phyloP scores from a whole-genome alignment of 2,888 invertebrate genomes.

The Nymphalis c-album region DNA sequence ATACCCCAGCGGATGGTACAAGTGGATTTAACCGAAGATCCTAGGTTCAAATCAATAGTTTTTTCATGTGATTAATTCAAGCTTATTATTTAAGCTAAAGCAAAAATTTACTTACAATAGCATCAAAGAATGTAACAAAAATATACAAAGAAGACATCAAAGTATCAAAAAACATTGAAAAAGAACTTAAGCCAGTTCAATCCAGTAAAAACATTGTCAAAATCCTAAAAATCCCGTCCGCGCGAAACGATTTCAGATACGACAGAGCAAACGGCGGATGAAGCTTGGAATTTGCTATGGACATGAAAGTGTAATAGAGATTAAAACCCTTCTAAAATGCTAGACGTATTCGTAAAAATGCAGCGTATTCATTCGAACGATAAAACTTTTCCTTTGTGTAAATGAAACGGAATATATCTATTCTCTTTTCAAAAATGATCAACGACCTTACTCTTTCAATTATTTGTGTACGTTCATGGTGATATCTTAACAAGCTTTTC shows the following conservation, averaged over 20 bases:
- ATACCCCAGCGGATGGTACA: too few relatives aligned
- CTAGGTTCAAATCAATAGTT: too few relatives aligned
- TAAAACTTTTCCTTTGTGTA: constrained; percentile 12
- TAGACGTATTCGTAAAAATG: constrained; percentile 15
- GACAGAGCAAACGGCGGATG: neutral
- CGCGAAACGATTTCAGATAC: neutral
- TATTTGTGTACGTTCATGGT: too few relatives aligned
- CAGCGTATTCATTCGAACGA: constrained; percentile 17
- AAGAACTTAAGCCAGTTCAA: neutral
- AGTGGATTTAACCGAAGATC: too few relatives aligned
- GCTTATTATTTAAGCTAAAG: too few relatives aligned
- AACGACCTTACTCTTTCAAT: too few relatives aligned
- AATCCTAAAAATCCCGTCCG: constrained; percentile 1
- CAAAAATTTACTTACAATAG: too few relatives aligned
- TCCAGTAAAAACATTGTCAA: constrained; percentile 2
- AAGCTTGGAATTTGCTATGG: constrained; percentile 25
- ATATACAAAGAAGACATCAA: neutral
- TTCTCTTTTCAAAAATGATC: too few relatives aligned
- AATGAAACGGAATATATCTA: too few relatives aligned
- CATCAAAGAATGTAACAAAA: too few relatives aligned
- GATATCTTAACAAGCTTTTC: too few relatives aligned
- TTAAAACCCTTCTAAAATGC: constrained; percentile 24
- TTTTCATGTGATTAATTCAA: too few relatives aligned
- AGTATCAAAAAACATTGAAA: neutral
- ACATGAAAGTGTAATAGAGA: constrained; percentile 32